These are phyloP conservation scores for Dryococelus australis DNA, from an alignment of 2,888 invertebrate genomes.

Conservation along the genomic window DNA sequence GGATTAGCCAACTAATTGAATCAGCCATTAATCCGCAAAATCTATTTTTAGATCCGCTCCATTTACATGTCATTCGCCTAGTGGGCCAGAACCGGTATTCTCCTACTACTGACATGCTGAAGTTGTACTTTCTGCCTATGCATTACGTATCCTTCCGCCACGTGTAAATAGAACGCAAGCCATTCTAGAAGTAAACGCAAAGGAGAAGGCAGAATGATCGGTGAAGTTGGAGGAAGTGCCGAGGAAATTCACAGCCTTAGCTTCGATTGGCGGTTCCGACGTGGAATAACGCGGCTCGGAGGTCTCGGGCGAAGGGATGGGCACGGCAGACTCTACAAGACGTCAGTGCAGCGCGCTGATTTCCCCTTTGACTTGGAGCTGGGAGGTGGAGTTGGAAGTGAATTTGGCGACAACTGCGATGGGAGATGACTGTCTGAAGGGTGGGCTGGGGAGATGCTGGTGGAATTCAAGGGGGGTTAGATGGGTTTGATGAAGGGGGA, in stretches of 20 bases:
- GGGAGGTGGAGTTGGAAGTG: constrained; percentile 12
- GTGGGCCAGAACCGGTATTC: no score
- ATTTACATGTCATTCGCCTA: no score
- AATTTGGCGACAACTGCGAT: not conserved
- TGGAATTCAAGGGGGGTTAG: not conserved
- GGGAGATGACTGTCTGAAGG: not conserved
- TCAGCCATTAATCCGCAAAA: no score
- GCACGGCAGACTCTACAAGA: not conserved
- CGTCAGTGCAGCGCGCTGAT: constrained; percentile 21
- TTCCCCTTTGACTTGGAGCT: constrained; percentile 28
- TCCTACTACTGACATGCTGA: no score
- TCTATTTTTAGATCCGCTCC: no score
- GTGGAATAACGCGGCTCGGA: not conserved
- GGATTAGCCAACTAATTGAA: no score
- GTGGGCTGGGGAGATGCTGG: not conserved
- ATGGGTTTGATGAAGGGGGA: not conserved
- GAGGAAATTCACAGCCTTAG: not conserved
- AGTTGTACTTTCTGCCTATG: no score
- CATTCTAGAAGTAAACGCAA: no score
- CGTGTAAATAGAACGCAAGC: no score
- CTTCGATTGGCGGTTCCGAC: not conserved
- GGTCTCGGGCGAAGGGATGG: not conserved
- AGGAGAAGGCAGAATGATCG: no score
- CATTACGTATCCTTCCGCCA: no score
- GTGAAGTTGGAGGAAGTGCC: not conserved